Evolutionary conservation across 2,797 vertebrate genomes (phyloP).

Genomic region (Sitta carolinensis): DNA sequence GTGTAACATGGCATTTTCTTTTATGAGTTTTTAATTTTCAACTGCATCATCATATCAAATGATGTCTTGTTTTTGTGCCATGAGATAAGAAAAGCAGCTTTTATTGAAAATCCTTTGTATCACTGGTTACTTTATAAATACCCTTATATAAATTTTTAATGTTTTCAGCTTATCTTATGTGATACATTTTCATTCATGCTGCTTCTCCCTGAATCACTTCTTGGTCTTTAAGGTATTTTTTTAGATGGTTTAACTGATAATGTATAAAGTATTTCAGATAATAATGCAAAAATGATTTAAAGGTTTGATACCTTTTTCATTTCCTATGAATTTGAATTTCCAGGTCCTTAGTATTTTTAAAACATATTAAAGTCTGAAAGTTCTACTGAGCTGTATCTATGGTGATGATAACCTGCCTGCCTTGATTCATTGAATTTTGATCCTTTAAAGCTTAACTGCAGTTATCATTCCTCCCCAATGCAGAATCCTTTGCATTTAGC

Average conservation of each 20-base stretch:
- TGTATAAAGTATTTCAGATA: not conserved
- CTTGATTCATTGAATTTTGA: not conserved
- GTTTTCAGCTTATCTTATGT: not conserved
- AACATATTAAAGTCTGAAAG: not conserved
- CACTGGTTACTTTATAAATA: not conserved
- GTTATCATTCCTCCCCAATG: not conserved
- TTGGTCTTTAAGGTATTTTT: not conserved
- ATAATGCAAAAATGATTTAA: not conserved
- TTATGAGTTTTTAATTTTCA: not conserved
- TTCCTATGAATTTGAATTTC: not conserved
- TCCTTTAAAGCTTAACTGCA: not conserved
- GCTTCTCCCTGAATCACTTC: not conserved
- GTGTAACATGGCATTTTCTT: not conserved
- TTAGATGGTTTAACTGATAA: not conserved
- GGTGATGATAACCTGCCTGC: not conserved
- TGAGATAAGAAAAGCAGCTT: not conserved
- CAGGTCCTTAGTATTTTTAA: not conserved
- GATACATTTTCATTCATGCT: not conserved
- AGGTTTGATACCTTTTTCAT: not conserved
- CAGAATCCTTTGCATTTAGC: not conserved
- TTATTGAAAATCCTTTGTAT: not conserved
- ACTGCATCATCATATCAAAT: not conserved
- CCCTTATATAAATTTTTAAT: not conserved
- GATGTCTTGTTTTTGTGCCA: not conserved
- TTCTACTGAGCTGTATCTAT: not conserved